Percentiles rank a stretch among this genome's conserved stretches.
Conservation (phyloP, 2,888 invertebrate species). For the Dione vanillae region DNA sequence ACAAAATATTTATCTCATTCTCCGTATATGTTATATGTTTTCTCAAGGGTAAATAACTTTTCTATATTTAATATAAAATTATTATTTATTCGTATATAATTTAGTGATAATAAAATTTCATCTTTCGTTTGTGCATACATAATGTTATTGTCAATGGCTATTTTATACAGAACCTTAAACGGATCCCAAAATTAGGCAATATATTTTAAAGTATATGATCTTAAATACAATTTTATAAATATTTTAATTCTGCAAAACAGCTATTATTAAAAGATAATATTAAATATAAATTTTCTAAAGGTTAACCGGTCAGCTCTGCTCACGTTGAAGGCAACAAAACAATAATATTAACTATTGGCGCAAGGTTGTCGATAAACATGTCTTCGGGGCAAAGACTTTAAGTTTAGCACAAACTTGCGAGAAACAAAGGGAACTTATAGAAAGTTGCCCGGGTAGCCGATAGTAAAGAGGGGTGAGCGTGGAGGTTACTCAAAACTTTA, state of each 20-base stretch:
- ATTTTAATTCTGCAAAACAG: slow-evolving; percentile 1
- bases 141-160: not conserved
- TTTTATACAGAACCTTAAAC: not conserved
- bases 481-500: slow-evolving; percentile 76
- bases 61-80: slow-evolving; percentile 2
- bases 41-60: slow-evolving; percentile 12
- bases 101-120: not conserved
- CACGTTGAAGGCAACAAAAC: slow-evolving; percentile 33
- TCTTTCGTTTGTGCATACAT: not conserved
- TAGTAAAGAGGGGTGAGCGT: slow-evolving; percentile 53
- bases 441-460: slow-evolving; percentile 69
- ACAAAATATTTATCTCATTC: slow-evolving; percentile 18
- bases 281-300: slow-evolving; percentile 29
- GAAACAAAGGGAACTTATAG: slow-evolving; percentile 77
- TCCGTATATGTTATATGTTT: slow-evolving; percentile 14
- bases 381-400: slow-evolving; percentile 61
- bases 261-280: slow-evolving; percentile 10
- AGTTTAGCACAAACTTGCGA: slow-evolving; percentile 67
- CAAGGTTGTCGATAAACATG: slow-evolving; percentile 68
- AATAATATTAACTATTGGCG: slow-evolving; percentile 45
- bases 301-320: slow-evolving; percentile 34
- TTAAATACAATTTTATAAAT: not conserved
- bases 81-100: not conserved
- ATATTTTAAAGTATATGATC: not conserved
- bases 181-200: not conserved